A percentile compares a stretch with the other conserved stretches of the same genome.
phyloP scores from a whole-genome alignment of 2,113 vertebrate species.

The Grammomys dolichurus region DNA sequence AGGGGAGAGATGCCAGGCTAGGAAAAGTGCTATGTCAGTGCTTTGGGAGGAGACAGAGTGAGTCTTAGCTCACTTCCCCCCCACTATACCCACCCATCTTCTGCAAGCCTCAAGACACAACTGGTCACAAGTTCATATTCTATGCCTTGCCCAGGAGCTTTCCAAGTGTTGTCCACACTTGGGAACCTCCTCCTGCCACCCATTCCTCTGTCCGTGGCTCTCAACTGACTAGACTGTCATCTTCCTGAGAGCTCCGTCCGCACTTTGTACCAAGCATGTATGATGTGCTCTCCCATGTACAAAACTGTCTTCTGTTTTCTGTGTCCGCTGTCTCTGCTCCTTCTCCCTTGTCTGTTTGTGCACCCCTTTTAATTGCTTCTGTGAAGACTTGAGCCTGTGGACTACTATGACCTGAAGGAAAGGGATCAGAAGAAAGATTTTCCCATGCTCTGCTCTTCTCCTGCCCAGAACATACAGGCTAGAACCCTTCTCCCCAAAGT shows the following conservation, averaged over 20 bases:
- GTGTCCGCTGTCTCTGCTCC: too few relatives aligned
- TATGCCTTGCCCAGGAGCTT: not conserved
- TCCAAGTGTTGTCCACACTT: not conserved
- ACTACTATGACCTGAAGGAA: not conserved
- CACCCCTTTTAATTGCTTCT: not conserved
- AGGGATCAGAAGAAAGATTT: not conserved
- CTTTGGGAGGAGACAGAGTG: not conserved
- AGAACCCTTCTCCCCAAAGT: not conserved
- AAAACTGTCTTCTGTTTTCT: not conserved
- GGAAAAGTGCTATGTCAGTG: not conserved
- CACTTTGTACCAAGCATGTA: not conserved
- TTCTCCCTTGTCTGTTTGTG: not conserved
- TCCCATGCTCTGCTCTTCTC: not conserved
- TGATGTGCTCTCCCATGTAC: not conserved
- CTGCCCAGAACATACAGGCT: too few relatives aligned
- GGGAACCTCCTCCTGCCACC: not conserved
- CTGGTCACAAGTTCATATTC: not conserved
- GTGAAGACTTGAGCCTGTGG: not conserved
- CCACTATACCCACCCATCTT: not conserved
- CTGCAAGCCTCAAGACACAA: not conserved
- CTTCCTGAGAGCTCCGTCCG: not conserved
- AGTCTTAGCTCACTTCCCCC: not conserved
- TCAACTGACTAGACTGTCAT: too few relatives aligned
- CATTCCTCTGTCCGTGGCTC: not conserved
- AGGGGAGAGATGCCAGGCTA: not conserved